These are phyloP conservation scores for Sipha maydis DNA, from an alignment of 2,888 invertebrate species.

Conservation along the genomic window DNA sequence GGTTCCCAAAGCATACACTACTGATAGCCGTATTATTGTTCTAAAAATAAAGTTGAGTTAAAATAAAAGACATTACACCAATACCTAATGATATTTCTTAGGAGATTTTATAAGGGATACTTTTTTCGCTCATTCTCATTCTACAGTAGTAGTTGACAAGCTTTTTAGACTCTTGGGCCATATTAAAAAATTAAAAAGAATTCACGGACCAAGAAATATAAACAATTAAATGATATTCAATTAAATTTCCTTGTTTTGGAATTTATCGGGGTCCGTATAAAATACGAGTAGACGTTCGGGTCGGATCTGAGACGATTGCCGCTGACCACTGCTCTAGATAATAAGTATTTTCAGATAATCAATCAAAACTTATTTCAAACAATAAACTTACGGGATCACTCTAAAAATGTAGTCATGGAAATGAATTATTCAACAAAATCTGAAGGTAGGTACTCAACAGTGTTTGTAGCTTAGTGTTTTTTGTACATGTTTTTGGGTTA, in stretches of 20 bases:
- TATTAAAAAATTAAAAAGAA: too few relatives aligned
- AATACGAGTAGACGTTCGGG: too few relatives aligned
- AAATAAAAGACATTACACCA: too few relatives aligned
- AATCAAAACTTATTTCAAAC: not conserved
- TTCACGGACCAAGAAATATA: too few relatives aligned
- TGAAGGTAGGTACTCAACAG: not conserved
- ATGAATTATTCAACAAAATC: not conserved
- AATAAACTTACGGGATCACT: not conserved
- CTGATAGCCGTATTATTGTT: conserved; percentile 88
- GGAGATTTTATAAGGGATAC: not conserved
- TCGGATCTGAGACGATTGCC: too few relatives aligned
- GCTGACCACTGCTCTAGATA: too few relatives aligned
- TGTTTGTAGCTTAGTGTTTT: not conserved
- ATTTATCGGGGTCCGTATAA: too few relatives aligned
- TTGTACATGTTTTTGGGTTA: not conserved
- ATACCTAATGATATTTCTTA: not conserved
- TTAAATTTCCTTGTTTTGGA: too few relatives aligned
- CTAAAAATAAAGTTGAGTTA: conserved; percentile 67
- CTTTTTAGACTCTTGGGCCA: too few relatives aligned
- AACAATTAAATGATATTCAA: too few relatives aligned
- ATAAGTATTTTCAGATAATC: not conserved
- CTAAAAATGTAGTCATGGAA: not conserved
- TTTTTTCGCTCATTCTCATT: not conserved
- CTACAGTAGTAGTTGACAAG: not conserved
- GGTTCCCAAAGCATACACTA: conserved; percentile 72